Conservation (phyloP, 23 tunicate genomes). For the Botrylloides violaceus region DNA sequence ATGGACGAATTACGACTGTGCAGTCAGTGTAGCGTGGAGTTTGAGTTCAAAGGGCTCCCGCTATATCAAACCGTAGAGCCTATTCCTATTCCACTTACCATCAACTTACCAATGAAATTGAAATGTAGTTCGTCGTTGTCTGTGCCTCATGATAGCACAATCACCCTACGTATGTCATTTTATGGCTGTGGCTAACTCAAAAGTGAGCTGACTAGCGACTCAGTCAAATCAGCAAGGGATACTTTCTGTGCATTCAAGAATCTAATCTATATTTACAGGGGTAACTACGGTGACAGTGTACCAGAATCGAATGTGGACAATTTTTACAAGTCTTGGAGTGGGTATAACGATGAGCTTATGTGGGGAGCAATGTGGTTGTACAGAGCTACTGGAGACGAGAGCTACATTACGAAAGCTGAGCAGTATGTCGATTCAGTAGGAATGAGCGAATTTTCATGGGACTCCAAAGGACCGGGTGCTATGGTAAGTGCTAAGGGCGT, state of each 20-base stretch:
- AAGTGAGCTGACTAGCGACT: background rate
- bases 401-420: constrained; percentile 16
- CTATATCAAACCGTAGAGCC: too few relatives aligned
- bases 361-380: constrained; percentile 82
- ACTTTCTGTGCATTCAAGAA: background rate
- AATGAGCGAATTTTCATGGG: constrained; percentile 75
- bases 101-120: too few relatives aligned
- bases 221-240: background rate
- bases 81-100: too few relatives aligned
- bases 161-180: too few relatives aligned
- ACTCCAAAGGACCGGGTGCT: constrained; percentile 78
- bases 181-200: too few relatives aligned
- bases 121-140: too few relatives aligned
- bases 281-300: constrained; percentile 7
- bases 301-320: constrained; percentile 13
- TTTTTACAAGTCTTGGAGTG: constrained; percentile 60
- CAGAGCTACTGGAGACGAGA: constrained; percentile 41
- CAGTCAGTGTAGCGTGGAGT: too few relatives aligned
- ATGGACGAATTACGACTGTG: too few relatives aligned
- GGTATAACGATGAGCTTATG: constrained; percentile 77
- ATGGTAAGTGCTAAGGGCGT: too few relatives aligned
- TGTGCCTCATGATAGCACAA: too few relatives aligned
- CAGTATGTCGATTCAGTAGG: constrained; percentile 2
- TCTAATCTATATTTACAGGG: constrained; percentile 4
- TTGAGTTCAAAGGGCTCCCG: too few relatives aligned